Evolutionary conservation across 2,113 vertebrate genomes (phyloP), one percentile per base, ranked within the genome.

Genomic region (Anoura caudifer): DNA sequence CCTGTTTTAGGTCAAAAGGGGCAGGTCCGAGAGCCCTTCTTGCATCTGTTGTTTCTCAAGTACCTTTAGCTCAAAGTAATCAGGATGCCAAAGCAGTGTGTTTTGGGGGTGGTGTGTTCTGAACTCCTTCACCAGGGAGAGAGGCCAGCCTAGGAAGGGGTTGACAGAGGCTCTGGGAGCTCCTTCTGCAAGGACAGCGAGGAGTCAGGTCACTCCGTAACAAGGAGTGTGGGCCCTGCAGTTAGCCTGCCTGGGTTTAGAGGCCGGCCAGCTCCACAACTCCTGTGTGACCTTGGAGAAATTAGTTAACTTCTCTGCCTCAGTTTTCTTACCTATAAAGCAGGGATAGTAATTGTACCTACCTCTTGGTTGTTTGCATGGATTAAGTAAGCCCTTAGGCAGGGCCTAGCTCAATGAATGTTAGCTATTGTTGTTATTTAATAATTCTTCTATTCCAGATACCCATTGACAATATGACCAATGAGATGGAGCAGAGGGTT

Each of bases 401-500:
- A 28, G 72, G 56, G 22, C 56, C 36, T 87, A 2, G 59, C 31
- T 83, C 79, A 54, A 0, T 31, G 14, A 36, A 31, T n/a, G 26
- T 12, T 70, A 31, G 45, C 67, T 65, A 0, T 76, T 72, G n/a
- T 17, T 80, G 11, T 22, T 56, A 22, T 10, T 26, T 69, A 77
- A 69, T 41, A 28, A n/a, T 95, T 72, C 41, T 3, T 97, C 72
- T 97, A 3, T 97, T 97, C 86, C 97, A 99, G 99, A 98, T 99
- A 75, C 98, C 99, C 47, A 97, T 99, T 5, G 99, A 99, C 94
- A 98, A 92, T 69, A 99, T 99, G 98, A 99, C 99, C 56, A 99
- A 99, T 67, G 99, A 99, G 98, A 99, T 99, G 95, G 99, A 99
- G 96, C 99, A 99, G 98, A 99, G 98, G 28, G 99, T 99, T 0